phyloP scores from a whole-genome alignment of 2,113 vertebrate species.

The Catagonus wagneri region DNA sequence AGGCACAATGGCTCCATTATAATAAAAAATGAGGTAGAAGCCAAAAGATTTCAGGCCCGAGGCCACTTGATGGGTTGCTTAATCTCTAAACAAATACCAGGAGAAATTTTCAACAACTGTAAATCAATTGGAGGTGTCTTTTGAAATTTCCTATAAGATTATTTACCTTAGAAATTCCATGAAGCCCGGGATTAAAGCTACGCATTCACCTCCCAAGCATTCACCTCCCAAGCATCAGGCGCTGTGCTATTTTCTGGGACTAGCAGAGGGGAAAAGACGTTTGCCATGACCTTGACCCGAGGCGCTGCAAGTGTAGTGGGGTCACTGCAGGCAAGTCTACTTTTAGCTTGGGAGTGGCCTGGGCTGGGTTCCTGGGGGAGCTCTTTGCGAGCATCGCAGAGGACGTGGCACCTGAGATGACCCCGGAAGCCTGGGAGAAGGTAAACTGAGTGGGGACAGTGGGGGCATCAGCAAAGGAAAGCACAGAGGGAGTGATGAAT shows the following conservation, averaged over 20 bases:
- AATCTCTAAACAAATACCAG: constrained; percentile 25
- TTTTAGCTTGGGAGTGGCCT: not conserved
- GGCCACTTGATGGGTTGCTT: not conserved
- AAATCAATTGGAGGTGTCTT: constrained; percentile 63
- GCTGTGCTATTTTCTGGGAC: too few relatives aligned
- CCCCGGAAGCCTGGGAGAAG: not conserved
- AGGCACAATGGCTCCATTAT: constrained; percentile 17
- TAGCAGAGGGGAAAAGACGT: not conserved
- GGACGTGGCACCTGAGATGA: not conserved
- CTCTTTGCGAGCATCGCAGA: too few relatives aligned
- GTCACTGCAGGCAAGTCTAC: too few relatives aligned
- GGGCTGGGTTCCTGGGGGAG: not conserved
- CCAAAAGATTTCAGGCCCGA: not conserved
- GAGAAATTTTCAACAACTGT: constrained; percentile 50
- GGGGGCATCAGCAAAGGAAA: not conserved
- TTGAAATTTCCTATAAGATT: not conserved
- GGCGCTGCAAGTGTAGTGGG: fast-evolving
- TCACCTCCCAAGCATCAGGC: not conserved
- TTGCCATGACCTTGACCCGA: not conserved
- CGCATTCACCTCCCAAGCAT: not conserved
- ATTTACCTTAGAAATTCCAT: not conserved
- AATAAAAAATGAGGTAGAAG: constrained; percentile 43
- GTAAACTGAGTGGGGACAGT: not conserved
- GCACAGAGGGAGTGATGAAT: too few relatives aligned
- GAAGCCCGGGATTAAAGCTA: not conserved